These are phyloP conservation scores for Poeciliopsis gracilis DNA, from an alignment of 2,797 vertebrate species.

Conservation along the genomic window DNA sequence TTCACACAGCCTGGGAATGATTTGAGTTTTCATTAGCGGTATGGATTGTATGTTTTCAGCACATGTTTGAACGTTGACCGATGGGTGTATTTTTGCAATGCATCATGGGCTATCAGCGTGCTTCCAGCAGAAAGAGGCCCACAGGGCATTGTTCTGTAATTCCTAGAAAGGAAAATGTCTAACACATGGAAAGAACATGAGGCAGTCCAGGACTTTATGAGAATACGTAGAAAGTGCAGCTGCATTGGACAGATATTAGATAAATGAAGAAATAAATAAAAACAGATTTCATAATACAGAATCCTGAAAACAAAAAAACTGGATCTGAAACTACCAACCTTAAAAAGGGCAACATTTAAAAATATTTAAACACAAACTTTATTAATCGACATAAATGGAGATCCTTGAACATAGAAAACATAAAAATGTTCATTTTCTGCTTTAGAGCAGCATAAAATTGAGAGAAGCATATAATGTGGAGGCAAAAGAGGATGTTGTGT, in stretches of 20 bases:
- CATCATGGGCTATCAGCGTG: constrained; percentile 33
- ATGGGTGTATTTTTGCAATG: constrained; percentile 44
- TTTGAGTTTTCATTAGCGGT: constrained; percentile 38
- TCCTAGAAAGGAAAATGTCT: constrained; percentile 39
- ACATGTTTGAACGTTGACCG: constrained; percentile 18
- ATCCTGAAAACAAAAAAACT: not conserved
- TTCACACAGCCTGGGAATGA: constrained; percentile 24
- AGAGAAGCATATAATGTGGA: not conserved
- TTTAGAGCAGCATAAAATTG: not conserved
- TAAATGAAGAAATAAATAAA: not conserved
- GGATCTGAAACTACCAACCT: not conserved
- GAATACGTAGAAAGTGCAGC: constrained; percentile 4
- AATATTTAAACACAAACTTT: not conserved
- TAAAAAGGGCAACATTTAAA: no score
- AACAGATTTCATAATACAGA: not conserved
- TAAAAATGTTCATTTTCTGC: not conserved
- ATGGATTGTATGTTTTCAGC: constrained; percentile 31
- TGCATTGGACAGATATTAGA: not conserved
- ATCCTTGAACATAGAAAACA: not conserved
- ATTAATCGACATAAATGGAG: not conserved
- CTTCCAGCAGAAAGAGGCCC: constrained; percentile 11
- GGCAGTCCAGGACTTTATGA: constrained; percentile 10
- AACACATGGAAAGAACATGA: constrained; percentile 21
- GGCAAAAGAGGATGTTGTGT: not conserved
- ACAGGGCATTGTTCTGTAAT: constrained; percentile 20